Base-by-base conservation (phyloP, 2,113 vertebrate genomes). In the Pteruthius melanotis region DNA sequence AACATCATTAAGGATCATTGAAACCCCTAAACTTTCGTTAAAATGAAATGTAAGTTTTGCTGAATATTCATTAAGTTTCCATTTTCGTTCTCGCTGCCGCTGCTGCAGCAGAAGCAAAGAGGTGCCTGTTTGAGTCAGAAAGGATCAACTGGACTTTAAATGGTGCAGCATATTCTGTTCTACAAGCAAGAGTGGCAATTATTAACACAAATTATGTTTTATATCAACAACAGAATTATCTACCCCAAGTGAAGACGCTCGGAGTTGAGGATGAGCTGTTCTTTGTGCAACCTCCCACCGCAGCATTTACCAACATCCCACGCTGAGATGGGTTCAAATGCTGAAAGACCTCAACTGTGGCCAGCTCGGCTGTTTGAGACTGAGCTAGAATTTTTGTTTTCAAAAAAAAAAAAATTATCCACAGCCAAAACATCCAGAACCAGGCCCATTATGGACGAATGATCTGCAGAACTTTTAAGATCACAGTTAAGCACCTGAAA, bases 1-100 rank as follows among this genome's bases (percentile, higher is more conserved):
- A 98, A 98, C 98, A 98, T 98, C 91, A 69, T 94, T 92, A 95
- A 97, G 96, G 97, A 97, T 97, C 97, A 70, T 61, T 96, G 31
- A 95, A 97, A 89, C 31, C 95, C 96, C 95, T 77, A 77, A 39
- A 70, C 74, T 94, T 95, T 68, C 82, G 61, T 85, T 52, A 72
- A 94, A 91, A 92, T 96, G 93, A 93, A 97, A 97, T 97, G 93
- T 84, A 69, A 90, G 83, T 64, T 56, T 93, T 57, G 77, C 95
- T 92, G 85, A 92, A 89, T 89, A 91, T 35, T 96, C 86, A 40
- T 70, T 52, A 83, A 77, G 63, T 93, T 96, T 92, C 79, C 82
- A 54, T 21, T 24, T 75, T 44, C 2, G 70, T 59, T 42, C 53
- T 86, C 9, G 7, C 77, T 75, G 94, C 81, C 23, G 78, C 80